Evolutionary conservation across 2,113 vertebrate genomes (phyloP).

Genomic region (Sitta europaea): DNA sequence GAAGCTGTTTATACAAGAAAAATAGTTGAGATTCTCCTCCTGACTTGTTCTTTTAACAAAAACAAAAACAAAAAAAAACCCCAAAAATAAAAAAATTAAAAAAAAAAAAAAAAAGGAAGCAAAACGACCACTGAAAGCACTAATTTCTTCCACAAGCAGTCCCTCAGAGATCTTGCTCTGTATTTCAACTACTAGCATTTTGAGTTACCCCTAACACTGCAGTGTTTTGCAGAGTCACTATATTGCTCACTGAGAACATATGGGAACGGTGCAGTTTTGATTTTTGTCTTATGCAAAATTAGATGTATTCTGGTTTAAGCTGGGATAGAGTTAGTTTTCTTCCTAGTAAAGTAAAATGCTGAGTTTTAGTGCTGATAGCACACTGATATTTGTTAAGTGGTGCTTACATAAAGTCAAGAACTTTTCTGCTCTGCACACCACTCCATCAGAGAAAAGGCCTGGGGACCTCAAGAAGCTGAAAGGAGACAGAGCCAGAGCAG

Average conservation of each 20-base stretch:
- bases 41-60: background rate
- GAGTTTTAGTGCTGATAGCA: background rate
- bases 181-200: background rate
- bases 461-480: accelerated
- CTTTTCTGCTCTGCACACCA: background rate
- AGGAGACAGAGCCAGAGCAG: background rate
- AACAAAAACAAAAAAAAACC: too few species aligned
- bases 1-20: background rate
- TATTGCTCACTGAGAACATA: background rate
- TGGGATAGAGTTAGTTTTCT: background rate
- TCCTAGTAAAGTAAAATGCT: background rate
- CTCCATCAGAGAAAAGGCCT: background rate
- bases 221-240: background rate
- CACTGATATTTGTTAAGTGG: background rate
- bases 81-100: too few species aligned
- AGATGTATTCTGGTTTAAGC: background rate
- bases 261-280: background rate
- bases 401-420: background rate
- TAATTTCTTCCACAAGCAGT: background rate
- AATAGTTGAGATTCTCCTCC: background rate
- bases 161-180: background rate
- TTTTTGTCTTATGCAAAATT: background rate
- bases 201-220: background rate
- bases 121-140: accelerated
- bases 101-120: background rate